Evolutionary conservation across 2,888 invertebrate species (phyloP), one percentile per base, ranked within the genome.

Genomic region (Geotrupes spiniger): DNA sequence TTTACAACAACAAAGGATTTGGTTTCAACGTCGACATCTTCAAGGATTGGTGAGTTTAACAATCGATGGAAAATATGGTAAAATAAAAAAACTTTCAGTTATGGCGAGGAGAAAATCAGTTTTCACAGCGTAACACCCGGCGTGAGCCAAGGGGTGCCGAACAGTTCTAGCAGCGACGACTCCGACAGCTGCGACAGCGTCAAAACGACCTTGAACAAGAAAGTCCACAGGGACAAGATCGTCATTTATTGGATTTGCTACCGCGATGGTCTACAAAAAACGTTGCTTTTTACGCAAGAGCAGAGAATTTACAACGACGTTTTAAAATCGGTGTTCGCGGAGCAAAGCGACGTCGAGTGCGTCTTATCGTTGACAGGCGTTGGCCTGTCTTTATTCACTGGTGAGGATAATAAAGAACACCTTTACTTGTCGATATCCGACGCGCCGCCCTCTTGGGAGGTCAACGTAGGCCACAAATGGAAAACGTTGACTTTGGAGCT

Each of bases 211-310:
- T 74, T 78, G 54, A 73, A 74, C 31, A 83, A 82, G 58, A 83
- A 84, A 68, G 82, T 84, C 50, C 78, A 85, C 44, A 84, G 82
- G 64, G 87, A 88, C 64, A 87, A 88, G 68, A 83, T 88, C 2
- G 74, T 82, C 0, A 85, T 91, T 6, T 88, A 87, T 70, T 91
- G 90, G 89, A 79, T 88, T 27, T 88, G 88, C 3, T 89, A 84
- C 64, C 78, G 86, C 70, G 87, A 89, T 52, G 84, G 83, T 0
- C 79, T 81, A 36, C 90, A 91, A 69, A 74, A 88, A 60, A 85
- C 86, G 0, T 76, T 89, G 46, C 76, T 87, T 10, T 79, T 91
- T 60, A 86, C 89, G 0, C 89, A 89, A 68, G 87, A 89, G 51
- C 83, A 87, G 62, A 76, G 83, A 51, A 79, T 88, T 33, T 85